Percentiles rank a stretch among this genome's conserved stretches.
Evolutionary conservation across 2,888 invertebrate genomes (phyloP).

Genomic region (Nephrocerus scutellatus): DNA sequence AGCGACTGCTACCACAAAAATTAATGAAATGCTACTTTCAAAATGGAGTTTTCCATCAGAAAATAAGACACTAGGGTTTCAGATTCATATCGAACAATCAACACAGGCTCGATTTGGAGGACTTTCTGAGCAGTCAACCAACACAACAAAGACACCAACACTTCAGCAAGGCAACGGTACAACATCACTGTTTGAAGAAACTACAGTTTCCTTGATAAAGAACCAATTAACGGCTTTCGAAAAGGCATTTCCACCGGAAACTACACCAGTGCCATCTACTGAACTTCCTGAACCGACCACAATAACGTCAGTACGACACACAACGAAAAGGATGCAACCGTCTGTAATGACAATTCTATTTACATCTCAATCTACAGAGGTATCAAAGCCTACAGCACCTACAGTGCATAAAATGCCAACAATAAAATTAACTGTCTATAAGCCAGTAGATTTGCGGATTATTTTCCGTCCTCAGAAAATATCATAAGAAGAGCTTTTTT

Average conservation of each 20-base stretch:
- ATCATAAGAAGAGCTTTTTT: no score
- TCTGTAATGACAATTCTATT: background rate
- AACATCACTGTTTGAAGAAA: background rate
- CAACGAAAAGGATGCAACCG: background rate
- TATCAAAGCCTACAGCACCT: background rate
- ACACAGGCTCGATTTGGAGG: no score
- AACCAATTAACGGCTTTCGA: background rate
- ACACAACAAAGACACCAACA: background rate
- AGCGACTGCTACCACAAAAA: background rate
- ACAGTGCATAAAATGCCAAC: constrained; percentile 33
- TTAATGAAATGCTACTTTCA: no score
- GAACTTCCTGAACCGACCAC: no score
- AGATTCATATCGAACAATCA: no score
- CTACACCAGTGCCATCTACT: background rate
- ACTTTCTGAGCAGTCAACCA: no score
- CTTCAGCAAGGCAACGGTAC: background rate
- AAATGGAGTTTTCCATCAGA: no score
- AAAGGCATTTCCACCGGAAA: background rate
- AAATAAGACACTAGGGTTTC: no score
- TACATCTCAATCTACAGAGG: background rate
- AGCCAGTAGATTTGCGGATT: constrained; percentile 36
- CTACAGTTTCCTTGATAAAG: background rate
- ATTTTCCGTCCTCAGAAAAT: constrained; percentile 38
- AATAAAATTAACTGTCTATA: constrained; percentile 32
- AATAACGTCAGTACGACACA: background rate